Conservation (phyloP, 2,113 vertebrate genomes). For the Actinemys pallida region DNA sequence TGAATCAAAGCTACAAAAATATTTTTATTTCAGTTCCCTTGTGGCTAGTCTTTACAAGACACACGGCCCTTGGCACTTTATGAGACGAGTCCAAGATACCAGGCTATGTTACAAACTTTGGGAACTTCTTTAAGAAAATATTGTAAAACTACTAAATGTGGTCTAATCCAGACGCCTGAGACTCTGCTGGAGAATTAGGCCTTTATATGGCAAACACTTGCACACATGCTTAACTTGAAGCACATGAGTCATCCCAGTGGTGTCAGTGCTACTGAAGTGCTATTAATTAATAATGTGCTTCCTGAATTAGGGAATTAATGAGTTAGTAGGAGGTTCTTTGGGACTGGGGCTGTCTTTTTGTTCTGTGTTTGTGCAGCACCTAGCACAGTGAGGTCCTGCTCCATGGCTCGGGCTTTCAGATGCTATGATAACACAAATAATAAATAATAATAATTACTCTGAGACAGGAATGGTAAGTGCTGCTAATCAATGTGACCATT, state of each 20-base stretch:
- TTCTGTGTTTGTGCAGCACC: background rate
- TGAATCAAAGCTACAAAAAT: slow-evolving; percentile 75
- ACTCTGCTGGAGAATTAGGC: background rate
- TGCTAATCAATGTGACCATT: accelerated
- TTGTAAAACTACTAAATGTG: slow-evolving; percentile 2
- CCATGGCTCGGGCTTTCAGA: background rate
- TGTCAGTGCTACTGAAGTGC: background rate
- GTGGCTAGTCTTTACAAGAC: slow-evolving; percentile 72
- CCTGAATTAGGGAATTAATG: background rate
- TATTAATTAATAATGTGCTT: background rate
- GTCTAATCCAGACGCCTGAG: background rate
- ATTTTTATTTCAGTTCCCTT: slow-evolving; percentile 71
- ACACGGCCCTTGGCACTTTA: slow-evolving; percentile 67
- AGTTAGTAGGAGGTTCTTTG: background rate
- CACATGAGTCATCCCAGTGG: background rate
- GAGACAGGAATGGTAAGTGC: background rate
- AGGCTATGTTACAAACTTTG: slow-evolving; percentile 67
- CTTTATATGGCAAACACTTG: background rate
- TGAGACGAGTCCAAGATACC: slow-evolving; percentile 61
- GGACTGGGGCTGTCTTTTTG: background rate
- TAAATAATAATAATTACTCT: background rate
- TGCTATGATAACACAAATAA: background rate
- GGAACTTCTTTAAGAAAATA: slow-evolving; percentile 63
- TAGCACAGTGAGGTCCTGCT: background rate
- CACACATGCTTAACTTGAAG: background rate